Evolutionary conservation across 2,797 vertebrate species (phyloP), one percentile per base, ranked within the genome.

Genomic region (Etheostoma nigrum): DNA sequence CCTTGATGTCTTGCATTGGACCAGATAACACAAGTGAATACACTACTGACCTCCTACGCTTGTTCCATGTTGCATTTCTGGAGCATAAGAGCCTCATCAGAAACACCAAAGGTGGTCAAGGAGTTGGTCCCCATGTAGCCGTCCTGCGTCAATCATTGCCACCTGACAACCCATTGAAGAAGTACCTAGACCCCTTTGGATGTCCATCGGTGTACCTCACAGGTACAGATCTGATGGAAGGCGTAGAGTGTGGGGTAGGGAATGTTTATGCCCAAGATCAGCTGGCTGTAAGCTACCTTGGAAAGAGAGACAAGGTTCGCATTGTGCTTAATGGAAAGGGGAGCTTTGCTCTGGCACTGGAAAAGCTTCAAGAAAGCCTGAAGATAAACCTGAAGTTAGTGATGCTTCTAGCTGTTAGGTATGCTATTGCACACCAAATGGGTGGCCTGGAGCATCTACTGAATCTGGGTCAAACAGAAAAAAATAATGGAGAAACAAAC

Each of bases 151-250:
- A 61, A 21, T 74, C 74, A 25, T 76, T 96, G 52, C 82, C 92
- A 33, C 65, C 84, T 59, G 93, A 93, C 73, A 95, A 94, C 79
- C 92, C 93, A n/a, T 71, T 96, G 30, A 95, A 87, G 72, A 93
- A 78, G 83, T 95, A 94, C 63, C 79, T 96, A 40, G 90, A 95
- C 58, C 92, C 89, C 16, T 96, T 96, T 81, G 94, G 93, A 53
- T 95, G 94, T 83, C 95, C 95, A 2, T 92, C 95, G 18, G 89
- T 96, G 70, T 96, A 96, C 83, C 90, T 96, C 47, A 96, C 95
- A 18, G 95, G 95, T 48, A 92, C 89, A 63, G 93, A 95, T 82
- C 52, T 92, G 66, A 87, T 93, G 87, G 95, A 95, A 68, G 94
- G 93, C 21, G 92, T 94, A 10, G 95, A 96, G 71, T 94, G 94